Percentiles rank a stretch among this genome's conserved stretches.
Evolutionary conservation across 23 tunicate species (phyloP).

Genomic region (Trididemnum miniatum): DNA sequence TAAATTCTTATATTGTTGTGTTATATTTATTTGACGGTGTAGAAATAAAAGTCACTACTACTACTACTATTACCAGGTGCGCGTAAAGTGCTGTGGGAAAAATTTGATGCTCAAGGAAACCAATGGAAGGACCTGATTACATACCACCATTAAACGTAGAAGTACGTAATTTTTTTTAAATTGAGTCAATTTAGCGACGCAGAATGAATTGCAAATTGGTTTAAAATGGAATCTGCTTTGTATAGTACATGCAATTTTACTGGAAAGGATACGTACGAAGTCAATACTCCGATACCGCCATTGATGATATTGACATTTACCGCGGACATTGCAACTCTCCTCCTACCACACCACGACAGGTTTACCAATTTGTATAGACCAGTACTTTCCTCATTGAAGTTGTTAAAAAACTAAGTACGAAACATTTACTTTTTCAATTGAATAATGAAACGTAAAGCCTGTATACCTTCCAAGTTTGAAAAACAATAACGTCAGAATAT

Average conservation of each 20-base stretch:
- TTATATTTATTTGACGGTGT: no score
- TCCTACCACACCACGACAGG: constrained; percentile 30
- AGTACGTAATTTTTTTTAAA: constrained; percentile 51
- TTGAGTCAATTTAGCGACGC: background rate
- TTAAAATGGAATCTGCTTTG: background rate
- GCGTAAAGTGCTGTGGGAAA: constrained; percentile 77
- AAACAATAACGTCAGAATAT: no score
- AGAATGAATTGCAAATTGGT: background rate
- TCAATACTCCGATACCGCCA: background rate
- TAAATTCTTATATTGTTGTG: no score
- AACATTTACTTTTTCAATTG: no score
- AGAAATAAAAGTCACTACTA: no score
- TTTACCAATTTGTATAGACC: background rate
- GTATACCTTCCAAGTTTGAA: no score
- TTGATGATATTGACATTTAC: background rate
- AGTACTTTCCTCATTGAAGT: no score
- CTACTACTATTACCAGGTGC: constrained; percentile 44
- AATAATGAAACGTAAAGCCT: no score
- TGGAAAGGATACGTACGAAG: background rate
- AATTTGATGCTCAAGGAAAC: constrained; percentile 62
- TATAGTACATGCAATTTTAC: background rate
- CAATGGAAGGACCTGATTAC: constrained; percentile 66
- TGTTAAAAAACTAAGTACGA: background rate
- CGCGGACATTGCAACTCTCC: constrained; percentile 78
- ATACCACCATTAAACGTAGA: constrained; percentile 45